Evolutionary conservation across 2,888 invertebrate genomes (phyloP), one percentile per base, ranked within the genome.

Genomic region (Allolobophora icterica): DNA sequence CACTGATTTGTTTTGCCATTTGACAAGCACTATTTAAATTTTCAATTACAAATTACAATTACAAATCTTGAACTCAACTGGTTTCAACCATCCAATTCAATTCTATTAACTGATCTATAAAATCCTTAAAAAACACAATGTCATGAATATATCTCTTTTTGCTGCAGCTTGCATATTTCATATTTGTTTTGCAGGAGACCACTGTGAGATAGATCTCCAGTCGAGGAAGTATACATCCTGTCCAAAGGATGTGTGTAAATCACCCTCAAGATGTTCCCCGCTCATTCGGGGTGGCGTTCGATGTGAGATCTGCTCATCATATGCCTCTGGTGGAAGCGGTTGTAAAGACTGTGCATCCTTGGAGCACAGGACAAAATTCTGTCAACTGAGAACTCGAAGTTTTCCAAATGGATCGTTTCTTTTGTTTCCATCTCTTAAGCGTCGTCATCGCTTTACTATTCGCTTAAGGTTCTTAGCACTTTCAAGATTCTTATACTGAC

Each of bases 361-460:
- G 34, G 97, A 97, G 92, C 97, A 97, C 91, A 94, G 95, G 92
- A 97, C 97, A 0, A 96, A 96, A 0, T 96, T 97, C 91, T 99
- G 99, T 94, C 97, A 98, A 94, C 96, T 99, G 91, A 96, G 97
- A 91, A 97, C 98, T 0, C 96, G 98, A 8, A 98, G 98, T 93
- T 99, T 99, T 94, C 97, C 97, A 0, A 96, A 97, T 0, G 96
- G 96, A 24, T 97, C 98, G 0, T 99, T 98, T 94, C 96, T 99
- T 30, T 98, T 98, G 0, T 98, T 99, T 94, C 97, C 98, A 0
- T 98, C 98, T 0, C 95, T 99, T 87, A 97, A 97, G 94, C 97
- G 98, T 94, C 96, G 99, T 33, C 97, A 98, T 95, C 96, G 98
- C 87, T 96, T 96, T 91, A 95, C 95, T 91, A 94, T 96, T 90